Percentiles rank a stretch among this genome's conserved stretches.
These are phyloP conservation scores for Chironomus striatipennis DNA, from an alignment of 1,140 invertebrate genomes.

Conservation along the genomic window DNA sequence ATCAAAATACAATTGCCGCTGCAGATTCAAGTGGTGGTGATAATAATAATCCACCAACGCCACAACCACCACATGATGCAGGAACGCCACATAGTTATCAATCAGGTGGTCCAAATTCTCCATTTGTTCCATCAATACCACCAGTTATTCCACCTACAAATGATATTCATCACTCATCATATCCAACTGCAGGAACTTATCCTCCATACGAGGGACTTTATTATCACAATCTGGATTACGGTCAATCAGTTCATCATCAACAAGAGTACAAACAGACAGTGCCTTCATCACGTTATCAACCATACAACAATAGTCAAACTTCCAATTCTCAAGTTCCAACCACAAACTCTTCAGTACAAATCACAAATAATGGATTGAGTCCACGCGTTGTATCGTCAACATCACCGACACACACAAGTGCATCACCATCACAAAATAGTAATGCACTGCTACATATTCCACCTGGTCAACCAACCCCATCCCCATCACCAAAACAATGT, in stretches of 20 bases:
- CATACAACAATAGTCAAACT: conserved; percentile 29
- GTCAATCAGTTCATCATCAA: conserved; percentile 26
- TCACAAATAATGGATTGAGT: conserved; percentile 32
- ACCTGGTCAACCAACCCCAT: conserved; percentile 51
- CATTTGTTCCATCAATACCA: conserved; percentile 1
- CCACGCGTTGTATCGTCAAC: conserved; percentile 39
- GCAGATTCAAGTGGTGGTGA: conserved; percentile 35
- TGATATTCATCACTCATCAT: conserved; percentile 25
- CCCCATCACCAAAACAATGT: conserved; percentile 59
- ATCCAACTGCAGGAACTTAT: conserved; percentile 31
- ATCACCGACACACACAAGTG: conserved; percentile 35
- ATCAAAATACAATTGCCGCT: conserved; percentile 36
- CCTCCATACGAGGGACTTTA: conserved; percentile 30
- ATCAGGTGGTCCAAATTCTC: background rate
- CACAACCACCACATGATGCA: conserved; percentile 25
- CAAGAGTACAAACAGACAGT: conserved; percentile 27
- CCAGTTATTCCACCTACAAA: conserved; percentile 26
- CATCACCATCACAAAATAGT: conserved; percentile 45
- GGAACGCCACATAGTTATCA: conserved; percentile 24
- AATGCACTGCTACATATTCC: conserved; percentile 35
- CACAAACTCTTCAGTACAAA: conserved; percentile 5
- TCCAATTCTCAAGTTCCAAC: conserved; percentile 24
- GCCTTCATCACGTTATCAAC: conserved; percentile 32
- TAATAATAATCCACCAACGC: conserved; percentile 38
- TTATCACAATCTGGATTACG: conserved; percentile 24